A percentile compares a stretch with the other conserved stretches of the same genome.
Conservation (phyloP, 2,113 vertebrate genomes). For the Stegastes partitus region DNA sequence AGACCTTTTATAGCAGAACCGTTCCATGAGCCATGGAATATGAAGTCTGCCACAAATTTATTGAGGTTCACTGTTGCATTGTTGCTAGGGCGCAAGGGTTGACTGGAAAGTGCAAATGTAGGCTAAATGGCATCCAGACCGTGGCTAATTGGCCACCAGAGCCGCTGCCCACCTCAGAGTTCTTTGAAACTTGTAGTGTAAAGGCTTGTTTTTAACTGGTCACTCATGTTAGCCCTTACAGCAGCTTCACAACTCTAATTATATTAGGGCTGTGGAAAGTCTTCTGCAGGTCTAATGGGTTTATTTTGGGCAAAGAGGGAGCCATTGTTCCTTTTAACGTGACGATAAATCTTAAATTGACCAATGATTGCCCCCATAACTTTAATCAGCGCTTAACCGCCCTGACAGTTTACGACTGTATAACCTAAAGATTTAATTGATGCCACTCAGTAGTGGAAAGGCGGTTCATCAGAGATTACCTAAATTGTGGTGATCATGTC, state of each 20-base stretch:
- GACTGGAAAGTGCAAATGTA: constrained; percentile 40
- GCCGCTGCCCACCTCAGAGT: constrained; percentile 34
- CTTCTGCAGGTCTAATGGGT: constrained; percentile 30
- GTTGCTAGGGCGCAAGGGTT: constrained; percentile 44
- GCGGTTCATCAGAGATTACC: constrained; percentile 41
- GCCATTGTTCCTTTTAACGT: constrained; percentile 23
- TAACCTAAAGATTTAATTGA: constrained; percentile 49
- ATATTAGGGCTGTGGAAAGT: constrained; percentile 28
- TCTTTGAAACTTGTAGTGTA: constrained; percentile 37
- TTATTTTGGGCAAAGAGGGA: constrained; percentile 35
- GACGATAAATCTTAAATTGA: constrained; percentile 33
- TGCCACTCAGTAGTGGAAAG: constrained; percentile 49
- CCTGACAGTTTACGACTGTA: constrained; percentile 41
- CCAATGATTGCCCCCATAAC: constrained; percentile 18
- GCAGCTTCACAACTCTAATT: constrained; percentile 29
- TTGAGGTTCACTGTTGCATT: constrained; percentile 48
- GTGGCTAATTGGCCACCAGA: constrained; percentile 57
- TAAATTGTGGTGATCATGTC: constrained; percentile 55
- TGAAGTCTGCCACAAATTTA: constrained; percentile 45
- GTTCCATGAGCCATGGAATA: constrained; percentile 58
- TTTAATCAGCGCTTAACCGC: constrained; percentile 53
- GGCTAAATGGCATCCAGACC: constrained; percentile 58
- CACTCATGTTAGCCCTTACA: constrained; percentile 41
- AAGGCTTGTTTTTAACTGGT: constrained; percentile 46
- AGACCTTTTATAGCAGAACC: constrained; percentile 51